A percentile compares a stretch with the other conserved stretches of the same genome.
Conservation (phyloP, 1,140 invertebrate species). For the Psilanteris sp. region DNA sequence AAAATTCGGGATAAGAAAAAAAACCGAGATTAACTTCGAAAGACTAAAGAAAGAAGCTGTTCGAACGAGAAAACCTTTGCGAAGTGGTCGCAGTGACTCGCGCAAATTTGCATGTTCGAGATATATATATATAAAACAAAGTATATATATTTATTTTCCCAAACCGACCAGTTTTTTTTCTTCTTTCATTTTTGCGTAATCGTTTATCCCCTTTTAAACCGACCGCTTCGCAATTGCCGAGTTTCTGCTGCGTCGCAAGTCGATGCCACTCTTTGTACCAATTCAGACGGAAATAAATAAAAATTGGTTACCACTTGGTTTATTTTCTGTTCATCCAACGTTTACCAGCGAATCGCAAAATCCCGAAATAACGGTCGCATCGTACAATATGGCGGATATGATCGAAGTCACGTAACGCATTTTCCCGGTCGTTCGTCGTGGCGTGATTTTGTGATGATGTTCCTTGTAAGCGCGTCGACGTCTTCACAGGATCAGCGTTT, state of each 20-base stretch:
- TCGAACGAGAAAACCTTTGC: neutral
- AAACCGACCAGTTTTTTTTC: too few relatives aligned
- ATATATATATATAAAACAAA: too few relatives aligned
- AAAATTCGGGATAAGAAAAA: neutral
- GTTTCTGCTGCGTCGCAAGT: too few relatives aligned
- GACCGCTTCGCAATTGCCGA: too few relatives aligned
- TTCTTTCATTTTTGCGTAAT: too few relatives aligned
- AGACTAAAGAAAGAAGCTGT: neutral
- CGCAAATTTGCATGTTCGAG: conserved; percentile 6
- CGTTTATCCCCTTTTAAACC: too few relatives aligned
- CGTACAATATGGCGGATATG: conserved; percentile 47
- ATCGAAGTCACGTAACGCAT: conserved; percentile 32
- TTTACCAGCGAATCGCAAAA: neutral
- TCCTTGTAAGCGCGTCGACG: conserved; percentile 11
- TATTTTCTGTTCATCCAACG: neutral
- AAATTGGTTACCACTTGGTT: too few relatives aligned
- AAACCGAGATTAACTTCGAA: too few relatives aligned
- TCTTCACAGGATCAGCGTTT: conserved; percentile 22
- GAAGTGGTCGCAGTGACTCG: conserved; percentile 22
- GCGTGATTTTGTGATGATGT: conserved; percentile 43
- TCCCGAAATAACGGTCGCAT: conserved; percentile 1
- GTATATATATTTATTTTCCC: too few relatives aligned
- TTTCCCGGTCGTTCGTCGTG: conserved; percentile 42
- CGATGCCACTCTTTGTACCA: too few relatives aligned
- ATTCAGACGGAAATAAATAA: too few relatives aligned